These are phyloP conservation scores for Gymnodraco acuticeps DNA, from an alignment of 2,797 vertebrate species.

Conservation along the genomic window DNA sequence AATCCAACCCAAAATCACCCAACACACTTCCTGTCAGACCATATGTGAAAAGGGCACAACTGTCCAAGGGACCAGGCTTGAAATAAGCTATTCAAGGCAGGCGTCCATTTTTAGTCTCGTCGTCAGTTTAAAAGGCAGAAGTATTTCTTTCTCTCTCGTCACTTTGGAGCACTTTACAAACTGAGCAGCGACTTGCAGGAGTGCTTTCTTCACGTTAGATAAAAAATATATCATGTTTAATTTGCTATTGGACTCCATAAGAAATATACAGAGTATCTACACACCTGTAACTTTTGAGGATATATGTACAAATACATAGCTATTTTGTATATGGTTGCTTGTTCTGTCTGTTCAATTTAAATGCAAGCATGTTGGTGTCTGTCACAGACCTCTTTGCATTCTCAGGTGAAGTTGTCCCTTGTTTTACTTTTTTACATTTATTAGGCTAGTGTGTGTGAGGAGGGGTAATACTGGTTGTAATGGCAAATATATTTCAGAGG, in stretches of 20 bases:
- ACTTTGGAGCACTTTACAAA: constrained; percentile 84
- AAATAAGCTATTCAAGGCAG: constrained; percentile 40
- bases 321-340: constrained; percentile 85
- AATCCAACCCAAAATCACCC: constrained; percentile 16
- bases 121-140: constrained; percentile 44
- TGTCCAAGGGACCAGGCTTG: constrained; percentile 45
- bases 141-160: constrained; percentile 43
- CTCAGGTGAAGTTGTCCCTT: constrained; percentile 78
- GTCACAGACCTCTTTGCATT: constrained; percentile 79
- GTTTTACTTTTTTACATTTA: constrained; percentile 25
- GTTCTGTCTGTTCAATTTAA: constrained; percentile 73
- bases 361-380: constrained; percentile 77
- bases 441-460: constrained; percentile 50
- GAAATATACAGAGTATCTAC: constrained; percentile 74
- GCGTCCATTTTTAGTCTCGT: constrained; percentile 42
- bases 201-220: constrained; percentile 70
- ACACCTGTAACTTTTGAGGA: constrained; percentile 75
- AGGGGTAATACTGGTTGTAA: constrained; percentile 28
- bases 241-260: constrained; percentile 72
- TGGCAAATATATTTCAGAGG: constrained; percentile 23
- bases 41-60: constrained; percentile 45
- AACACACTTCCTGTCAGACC: constrained; percentile 35
- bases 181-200: constrained; percentile 63
- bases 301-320: constrained; percentile 82
- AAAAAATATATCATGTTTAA: constrained; percentile 61